Percentiles rank a stretch among this genome's conserved stretches.
Evolutionary conservation across 2,113 vertebrate species (phyloP).

Genomic region (Chlorocebus sabaeus): DNA sequence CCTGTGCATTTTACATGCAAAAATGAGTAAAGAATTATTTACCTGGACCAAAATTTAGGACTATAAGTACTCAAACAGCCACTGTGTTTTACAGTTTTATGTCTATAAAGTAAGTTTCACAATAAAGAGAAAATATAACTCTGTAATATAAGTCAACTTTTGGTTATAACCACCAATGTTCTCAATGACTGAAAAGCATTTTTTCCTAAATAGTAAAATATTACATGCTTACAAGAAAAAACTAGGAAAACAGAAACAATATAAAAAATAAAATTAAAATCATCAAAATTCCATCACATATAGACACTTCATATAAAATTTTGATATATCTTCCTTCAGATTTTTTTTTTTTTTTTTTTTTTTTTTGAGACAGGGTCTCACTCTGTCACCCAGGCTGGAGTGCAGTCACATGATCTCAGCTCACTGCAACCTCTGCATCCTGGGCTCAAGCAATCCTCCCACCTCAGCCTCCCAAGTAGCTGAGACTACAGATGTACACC

Average conservation of each 20-base stretch:
- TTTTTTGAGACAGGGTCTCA: too few species aligned
- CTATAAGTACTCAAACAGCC: neutral
- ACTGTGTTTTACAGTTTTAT: constrained; percentile 18
- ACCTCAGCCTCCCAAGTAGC: too few species aligned
- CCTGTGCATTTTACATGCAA: neutral
- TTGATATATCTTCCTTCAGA: constrained; percentile 6
- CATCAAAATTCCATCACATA: constrained; percentile 7
- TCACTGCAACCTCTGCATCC: too few species aligned
- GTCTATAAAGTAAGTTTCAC: constrained; percentile 35
- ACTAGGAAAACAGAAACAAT: neutral
- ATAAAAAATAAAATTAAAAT: constrained; percentile 20
- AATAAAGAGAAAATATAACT: constrained; percentile 31
- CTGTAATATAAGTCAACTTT: neutral
- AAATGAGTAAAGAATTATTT: constrained; percentile 34
- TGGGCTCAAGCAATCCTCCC: too few species aligned
- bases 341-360: too few species aligned
- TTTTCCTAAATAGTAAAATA: neutral
- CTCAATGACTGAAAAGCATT: constrained; percentile 12
- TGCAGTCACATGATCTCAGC: too few species aligned
- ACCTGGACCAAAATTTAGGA: neutral
- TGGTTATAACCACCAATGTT: neutral
- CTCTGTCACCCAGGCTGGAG: too few species aligned
- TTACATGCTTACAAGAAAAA: neutral
- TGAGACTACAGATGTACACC: too few species aligned
- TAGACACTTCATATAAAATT: neutral